Conservation (phyloP, 2,888 invertebrate genomes). For the Myathropa florea region DNA sequence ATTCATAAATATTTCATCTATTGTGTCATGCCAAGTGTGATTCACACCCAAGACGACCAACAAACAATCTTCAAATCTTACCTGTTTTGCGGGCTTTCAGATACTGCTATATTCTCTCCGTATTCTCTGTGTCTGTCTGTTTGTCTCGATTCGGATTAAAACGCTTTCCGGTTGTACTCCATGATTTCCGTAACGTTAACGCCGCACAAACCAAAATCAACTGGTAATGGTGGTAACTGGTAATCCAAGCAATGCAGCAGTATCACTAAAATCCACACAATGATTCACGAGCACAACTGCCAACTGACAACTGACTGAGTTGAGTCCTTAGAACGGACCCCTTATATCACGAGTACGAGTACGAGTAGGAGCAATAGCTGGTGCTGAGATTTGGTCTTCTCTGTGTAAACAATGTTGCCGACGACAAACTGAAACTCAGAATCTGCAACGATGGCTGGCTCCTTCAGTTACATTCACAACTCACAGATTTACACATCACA, state of each 20-base stretch:
- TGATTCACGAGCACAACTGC: slow-evolving; percentile 3
- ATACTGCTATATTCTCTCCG: background rate
- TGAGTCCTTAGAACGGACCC: slow-evolving; percentile 41
- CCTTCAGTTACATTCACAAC: background rate
- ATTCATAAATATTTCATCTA: slow-evolving; percentile 68
- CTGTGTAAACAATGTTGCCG: slow-evolving; percentile 67
- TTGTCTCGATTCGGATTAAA: slow-evolving; percentile 23
- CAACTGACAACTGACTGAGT: slow-evolving; percentile 36
- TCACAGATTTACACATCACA: slow-evolving; percentile 11
- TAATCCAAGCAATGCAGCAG: slow-evolving; percentile 51
- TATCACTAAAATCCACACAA: slow-evolving; percentile 46
- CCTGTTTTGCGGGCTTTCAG: slow-evolving; percentile 47
- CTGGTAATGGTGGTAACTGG: slow-evolving; percentile 24
- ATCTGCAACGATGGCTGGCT: slow-evolving; percentile 15
- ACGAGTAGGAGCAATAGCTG: background rate
- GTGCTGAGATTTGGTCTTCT: slow-evolving; percentile 33
- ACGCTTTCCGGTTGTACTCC: slow-evolving; percentile 61
- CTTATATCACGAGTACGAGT: slow-evolving; percentile 4
- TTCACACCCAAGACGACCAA: slow-evolving; percentile 52
- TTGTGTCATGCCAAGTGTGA: slow-evolving; percentile 66
- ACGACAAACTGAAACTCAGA: background rate
- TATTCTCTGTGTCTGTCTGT: slow-evolving; percentile 36
- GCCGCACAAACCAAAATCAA: slow-evolving; percentile 47
- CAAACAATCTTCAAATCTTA: slow-evolving; percentile 44
- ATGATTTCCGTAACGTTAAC: slow-evolving; percentile 38